phyloP scores from a whole-genome alignment of 2,113 vertebrate species.

The Eulemur macaco region DNA sequence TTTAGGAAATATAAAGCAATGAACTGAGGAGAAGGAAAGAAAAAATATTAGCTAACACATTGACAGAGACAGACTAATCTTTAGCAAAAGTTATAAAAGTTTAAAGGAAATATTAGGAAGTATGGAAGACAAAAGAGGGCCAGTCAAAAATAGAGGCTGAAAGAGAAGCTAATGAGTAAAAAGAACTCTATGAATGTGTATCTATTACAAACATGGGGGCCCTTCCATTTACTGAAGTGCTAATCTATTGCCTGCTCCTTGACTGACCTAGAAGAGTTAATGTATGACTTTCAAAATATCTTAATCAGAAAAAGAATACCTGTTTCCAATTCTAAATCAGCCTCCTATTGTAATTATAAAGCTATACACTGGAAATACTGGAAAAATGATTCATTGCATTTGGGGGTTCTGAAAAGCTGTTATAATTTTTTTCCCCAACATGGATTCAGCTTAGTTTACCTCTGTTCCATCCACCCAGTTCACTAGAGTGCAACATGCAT shows the following conservation, averaged over 20 bases:
- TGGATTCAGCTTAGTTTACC: background rate
- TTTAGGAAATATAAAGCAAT: background rate
- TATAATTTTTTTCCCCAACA: background rate
- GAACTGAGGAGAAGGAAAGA: background rate
- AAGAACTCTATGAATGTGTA: background rate
- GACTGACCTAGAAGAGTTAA: background rate
- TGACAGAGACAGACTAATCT: background rate
- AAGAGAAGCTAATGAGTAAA: background rate
- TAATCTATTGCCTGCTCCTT: background rate
- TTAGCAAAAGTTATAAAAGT: background rate
- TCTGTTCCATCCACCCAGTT: background rate
- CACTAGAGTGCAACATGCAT: accelerated
- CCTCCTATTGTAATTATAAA: background rate
- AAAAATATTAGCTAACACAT: background rate
- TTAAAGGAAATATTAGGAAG: background rate
- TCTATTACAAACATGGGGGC: background rate
- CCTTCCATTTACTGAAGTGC: background rate
- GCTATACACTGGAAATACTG: background rate
- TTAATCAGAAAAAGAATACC: background rate
- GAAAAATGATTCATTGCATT: background rate
- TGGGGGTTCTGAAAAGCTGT: background rate
- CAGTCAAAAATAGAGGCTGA: background rate
- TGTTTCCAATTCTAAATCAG: background rate
- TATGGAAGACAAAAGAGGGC: background rate
- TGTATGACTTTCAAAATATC: background rate